These are phyloP conservation scores for Frieseomelitta varia DNA, from an alignment of 1,140 invertebrate species.

Conservation along the genomic window DNA sequence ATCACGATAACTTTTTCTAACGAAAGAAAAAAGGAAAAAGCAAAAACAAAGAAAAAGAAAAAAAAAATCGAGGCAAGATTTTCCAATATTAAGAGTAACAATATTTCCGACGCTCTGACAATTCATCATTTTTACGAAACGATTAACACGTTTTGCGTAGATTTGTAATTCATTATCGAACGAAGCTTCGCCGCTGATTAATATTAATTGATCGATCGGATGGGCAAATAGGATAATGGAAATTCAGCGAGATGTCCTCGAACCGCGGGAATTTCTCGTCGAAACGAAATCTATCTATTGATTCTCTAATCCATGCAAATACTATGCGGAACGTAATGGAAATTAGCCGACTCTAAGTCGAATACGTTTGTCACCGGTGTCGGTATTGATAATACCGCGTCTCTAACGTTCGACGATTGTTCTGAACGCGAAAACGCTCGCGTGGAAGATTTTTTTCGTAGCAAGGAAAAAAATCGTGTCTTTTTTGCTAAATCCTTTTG, in stretches of 20 bases:
- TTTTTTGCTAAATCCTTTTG: background rate
- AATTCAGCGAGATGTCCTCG: conserved; percentile 10
- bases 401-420: background rate
- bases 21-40: no score
- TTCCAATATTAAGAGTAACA: background rate
- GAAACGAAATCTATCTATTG: conserved; percentile 22
- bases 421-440: background rate
- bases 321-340: conserved; percentile 16
- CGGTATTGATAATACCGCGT: conserved; percentile 13
- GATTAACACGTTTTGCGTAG: background rate
- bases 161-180: background rate
- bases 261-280: background rate
- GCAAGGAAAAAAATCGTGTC: background rate
- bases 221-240: background rate
- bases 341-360: background rate
- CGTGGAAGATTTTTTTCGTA: background rate
- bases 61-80: background rate
- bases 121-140: no score
- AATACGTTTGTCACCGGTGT: conserved; percentile 24
- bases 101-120: no score
- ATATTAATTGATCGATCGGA: background rate
- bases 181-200: background rate
- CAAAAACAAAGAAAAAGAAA: background rate
- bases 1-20: background rate
- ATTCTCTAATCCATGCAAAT: conserved; percentile 38